phyloP scores from a whole-genome alignment of 2,113 vertebrate species.

The Ophthalmolycus amberensis region DNA sequence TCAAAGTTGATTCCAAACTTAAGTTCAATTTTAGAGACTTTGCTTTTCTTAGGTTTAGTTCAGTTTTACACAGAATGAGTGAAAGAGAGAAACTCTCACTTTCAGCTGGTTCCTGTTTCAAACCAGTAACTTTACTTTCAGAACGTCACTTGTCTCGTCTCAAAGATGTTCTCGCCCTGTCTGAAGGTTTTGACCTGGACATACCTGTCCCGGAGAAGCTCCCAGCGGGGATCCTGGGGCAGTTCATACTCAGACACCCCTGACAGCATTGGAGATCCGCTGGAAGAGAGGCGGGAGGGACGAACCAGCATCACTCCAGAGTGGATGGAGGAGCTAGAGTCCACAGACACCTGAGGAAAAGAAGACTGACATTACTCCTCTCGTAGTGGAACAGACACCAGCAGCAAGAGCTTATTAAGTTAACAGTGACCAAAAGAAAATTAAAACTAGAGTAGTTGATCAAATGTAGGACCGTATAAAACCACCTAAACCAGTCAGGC shows the following conservation, averaged over 20 bases:
- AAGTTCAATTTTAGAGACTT: neutral
- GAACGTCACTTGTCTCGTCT: neutral
- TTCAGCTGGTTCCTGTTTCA: neutral
- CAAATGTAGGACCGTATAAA: neutral
- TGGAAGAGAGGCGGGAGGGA: constrained; percentile 94
- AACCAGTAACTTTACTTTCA: neutral
- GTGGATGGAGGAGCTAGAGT: constrained; percentile 96
- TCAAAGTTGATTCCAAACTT: neutral
- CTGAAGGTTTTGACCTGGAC: neutral
- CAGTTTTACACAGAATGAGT: neutral
- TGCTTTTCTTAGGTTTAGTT: neutral
- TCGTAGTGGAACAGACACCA: constrained; percentile 44
- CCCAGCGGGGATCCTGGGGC: constrained; percentile 97
- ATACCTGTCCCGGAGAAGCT: constrained; percentile 92
- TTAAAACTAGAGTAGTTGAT: neutral
- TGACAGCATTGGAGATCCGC: constrained; percentile 94
- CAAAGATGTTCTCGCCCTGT: neutral
- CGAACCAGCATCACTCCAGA: constrained; percentile 95
- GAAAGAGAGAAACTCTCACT: neutral
- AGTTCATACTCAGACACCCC: constrained; percentile 98
- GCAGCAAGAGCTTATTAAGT: neutral
- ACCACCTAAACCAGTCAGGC: neutral
- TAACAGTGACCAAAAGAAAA: neutral
- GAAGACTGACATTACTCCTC: constrained; percentile 76
- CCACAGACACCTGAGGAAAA: constrained; percentile 92